Percentiles rank a stretch among this genome's conserved stretches.
Conservation (phyloP, 1,140 invertebrate species). For the Trinorchestia longiramus region DNA sequence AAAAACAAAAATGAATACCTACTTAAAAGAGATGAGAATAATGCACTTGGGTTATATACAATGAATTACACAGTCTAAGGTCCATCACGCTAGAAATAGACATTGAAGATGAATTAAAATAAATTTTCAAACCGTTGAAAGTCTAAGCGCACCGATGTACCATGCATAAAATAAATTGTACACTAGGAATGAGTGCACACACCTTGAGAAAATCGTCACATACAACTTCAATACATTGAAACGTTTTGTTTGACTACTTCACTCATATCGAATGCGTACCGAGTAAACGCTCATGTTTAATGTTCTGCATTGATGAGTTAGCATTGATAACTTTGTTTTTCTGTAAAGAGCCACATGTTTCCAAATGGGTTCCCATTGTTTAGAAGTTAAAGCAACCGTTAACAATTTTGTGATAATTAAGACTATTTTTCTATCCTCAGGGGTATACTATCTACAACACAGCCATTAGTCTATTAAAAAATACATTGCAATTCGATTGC, state of each 20-base stretch:
- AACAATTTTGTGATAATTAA: background rate
- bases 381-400: background rate
- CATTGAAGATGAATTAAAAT: background rate
- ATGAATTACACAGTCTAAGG: background rate
- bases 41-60: constrained; percentile 8
- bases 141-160: background rate
- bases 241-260: background rate
- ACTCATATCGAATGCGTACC: background rate
- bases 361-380: background rate
- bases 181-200: background rate
- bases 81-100: background rate
- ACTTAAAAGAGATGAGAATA: background rate
- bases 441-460: background rate
- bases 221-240: background rate
- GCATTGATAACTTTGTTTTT: background rate
- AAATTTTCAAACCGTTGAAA: background rate
- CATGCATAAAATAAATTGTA: background rate
- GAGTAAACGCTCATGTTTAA: background rate
- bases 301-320: background rate
- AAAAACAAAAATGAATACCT: background rate
- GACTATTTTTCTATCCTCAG: background rate
- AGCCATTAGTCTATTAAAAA: constrained; percentile 5
- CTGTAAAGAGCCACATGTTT: background rate
- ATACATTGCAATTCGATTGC: background rate
- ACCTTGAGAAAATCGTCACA: background rate